Percentiles rank a stretch among this genome's conserved stretches.
Evolutionary conservation across 37 sponge, comb jelly and placozoan species (phyloP).

Genomic region (Agelas oroides): DNA sequence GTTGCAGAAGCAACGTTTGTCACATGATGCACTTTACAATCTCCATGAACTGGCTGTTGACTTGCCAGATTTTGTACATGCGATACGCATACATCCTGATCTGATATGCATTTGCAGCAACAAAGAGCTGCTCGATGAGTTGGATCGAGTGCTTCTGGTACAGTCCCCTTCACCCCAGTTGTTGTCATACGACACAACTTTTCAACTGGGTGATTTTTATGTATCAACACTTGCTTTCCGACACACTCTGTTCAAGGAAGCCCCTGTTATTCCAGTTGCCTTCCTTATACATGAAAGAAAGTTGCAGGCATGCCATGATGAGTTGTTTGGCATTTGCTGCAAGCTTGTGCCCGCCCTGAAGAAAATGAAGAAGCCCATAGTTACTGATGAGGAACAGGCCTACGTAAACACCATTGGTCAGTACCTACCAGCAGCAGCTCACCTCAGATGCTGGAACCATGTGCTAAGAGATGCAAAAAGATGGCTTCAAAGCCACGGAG

Average conservation of each 20-base stretch:
- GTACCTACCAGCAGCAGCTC: conserved; percentile 16
- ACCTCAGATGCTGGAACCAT: conserved; percentile 56
- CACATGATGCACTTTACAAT: no score
- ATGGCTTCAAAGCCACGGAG: conserved; percentile 17
- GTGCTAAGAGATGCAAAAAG: conserved; percentile 37
- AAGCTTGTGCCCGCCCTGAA: conserved; percentile 27
- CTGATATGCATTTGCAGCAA: conserved; percentile 40
- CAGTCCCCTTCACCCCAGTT: conserved; percentile 53
- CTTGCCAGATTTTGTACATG: no score
- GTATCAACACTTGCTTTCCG: conserved; percentile 54
- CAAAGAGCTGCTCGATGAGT: conserved; percentile 11
- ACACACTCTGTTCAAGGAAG: conserved; percentile 40
- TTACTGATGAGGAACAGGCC: conserved; percentile 61
- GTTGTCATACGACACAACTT: conserved; percentile 68
- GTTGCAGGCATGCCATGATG: not conserved
- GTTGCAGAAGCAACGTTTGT: not conserved
- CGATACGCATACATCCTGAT: no score
- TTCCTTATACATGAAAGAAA: conserved; percentile 10
- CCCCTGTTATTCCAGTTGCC: conserved; percentile 6
- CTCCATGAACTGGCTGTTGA: no score
- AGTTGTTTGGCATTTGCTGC: conserved; percentile 38
- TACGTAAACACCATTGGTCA: conserved; percentile 30
- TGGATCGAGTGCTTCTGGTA: conserved; percentile 42
- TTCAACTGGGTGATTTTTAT: conserved; percentile 66
- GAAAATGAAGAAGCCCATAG: conserved; percentile 42